Evolutionary conservation across 2,113 vertebrate genomes (phyloP).

Genomic region (Sceloporus undulatus): DNA sequence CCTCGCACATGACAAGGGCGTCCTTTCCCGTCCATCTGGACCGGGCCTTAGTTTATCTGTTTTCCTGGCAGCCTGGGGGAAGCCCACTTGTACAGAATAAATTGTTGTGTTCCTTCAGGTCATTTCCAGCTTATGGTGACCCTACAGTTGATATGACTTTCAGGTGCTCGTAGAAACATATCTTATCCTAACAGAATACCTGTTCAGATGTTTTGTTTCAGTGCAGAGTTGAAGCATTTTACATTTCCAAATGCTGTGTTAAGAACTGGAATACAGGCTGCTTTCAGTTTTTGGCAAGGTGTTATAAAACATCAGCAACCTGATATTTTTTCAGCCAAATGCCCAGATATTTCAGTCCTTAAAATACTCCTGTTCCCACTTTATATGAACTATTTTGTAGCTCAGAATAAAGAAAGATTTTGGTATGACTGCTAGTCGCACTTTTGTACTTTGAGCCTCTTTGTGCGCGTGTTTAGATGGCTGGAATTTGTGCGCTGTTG

Average conservation of each 20-base stretch:
- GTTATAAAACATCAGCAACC: neutral
- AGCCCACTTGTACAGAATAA: too few species aligned
- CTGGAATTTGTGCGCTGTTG: neutral
- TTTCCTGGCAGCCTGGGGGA: too few species aligned
- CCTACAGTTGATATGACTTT: too few species aligned
- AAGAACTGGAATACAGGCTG: slow-evolving; percentile 20
- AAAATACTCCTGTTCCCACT: slow-evolving; percentile 8
- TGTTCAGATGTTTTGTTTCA: neutral
- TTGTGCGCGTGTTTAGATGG: too few species aligned
- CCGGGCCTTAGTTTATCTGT: too few species aligned
- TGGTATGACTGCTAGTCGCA: neutral
- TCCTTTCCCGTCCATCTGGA: too few species aligned
- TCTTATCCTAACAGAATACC: neutral
- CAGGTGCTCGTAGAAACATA: neutral
- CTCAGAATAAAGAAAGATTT: neutral
- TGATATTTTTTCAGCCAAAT: slow-evolving; percentile 21
- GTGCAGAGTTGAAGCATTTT: neutral
- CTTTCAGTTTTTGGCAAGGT: fast-evolving
- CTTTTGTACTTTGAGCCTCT: neutral
- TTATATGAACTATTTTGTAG: slow-evolving; percentile 11
- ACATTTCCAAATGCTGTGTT: neutral
- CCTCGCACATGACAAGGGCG: too few species aligned
- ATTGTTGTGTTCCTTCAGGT: too few species aligned
- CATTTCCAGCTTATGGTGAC: too few species aligned
- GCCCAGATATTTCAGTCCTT: neutral